Percentiles rank a stretch among this genome's conserved stretches.
These are phyloP conservation scores for Formica aserva DNA, from an alignment of 2,888 invertebrate species.

Conservation along the genomic window DNA sequence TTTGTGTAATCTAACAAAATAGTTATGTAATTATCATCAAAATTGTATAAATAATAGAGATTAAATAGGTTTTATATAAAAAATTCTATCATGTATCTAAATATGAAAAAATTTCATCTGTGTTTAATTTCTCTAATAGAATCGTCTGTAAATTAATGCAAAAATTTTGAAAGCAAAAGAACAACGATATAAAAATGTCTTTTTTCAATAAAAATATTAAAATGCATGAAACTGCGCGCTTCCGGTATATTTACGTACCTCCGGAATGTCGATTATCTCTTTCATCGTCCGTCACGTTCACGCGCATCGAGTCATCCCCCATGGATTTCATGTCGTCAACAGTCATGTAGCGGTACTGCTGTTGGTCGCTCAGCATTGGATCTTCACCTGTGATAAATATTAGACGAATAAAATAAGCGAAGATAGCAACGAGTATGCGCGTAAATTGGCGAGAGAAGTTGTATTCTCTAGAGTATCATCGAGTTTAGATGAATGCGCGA, in stretches of 20 bases:
- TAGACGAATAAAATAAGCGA: constrained; percentile 5
- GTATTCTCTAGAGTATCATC: background rate
- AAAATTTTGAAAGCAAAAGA: background rate
- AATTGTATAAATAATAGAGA: background rate
- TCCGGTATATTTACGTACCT: constrained; percentile 74
- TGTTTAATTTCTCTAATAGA: background rate
- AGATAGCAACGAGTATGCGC: background rate
- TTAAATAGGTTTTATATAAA: background rate
- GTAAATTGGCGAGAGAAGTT: background rate
- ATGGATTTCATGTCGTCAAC: constrained; percentile 98
- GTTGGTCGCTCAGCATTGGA: constrained; percentile 94
- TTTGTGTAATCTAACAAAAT: background rate
- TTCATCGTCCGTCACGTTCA: constrained; percentile 97
- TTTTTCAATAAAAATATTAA: background rate
- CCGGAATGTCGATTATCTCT: constrained; percentile 89
- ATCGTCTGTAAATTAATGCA: background rate
- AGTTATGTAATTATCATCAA: background rate
- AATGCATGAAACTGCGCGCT: background rate
- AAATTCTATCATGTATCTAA: background rate
- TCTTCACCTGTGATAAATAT: constrained; percentile 91
- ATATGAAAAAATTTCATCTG: background rate
- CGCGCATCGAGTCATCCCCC: constrained; percentile 96
- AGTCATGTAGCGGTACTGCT: constrained; percentile 96
- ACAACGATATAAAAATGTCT: background rate
- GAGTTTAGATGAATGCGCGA: constrained; percentile 4